Evolutionary conservation across 2,888 invertebrate genomes (phyloP).

Genomic region (Blomia tropicalis): DNA sequence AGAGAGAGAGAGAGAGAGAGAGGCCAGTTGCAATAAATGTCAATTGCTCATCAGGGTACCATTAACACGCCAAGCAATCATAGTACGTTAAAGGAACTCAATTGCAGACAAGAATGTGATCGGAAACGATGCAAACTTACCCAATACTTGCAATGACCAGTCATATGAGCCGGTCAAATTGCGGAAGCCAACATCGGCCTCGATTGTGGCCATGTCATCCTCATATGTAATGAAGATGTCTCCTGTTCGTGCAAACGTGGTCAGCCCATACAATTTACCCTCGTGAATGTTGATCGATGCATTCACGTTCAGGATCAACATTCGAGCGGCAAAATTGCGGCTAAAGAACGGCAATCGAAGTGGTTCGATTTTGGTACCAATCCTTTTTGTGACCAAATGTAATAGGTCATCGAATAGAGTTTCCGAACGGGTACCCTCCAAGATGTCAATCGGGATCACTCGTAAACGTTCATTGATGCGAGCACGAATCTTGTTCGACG

Average conservation of each 20-base stretch:
- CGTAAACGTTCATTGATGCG: conserved; percentile 58
- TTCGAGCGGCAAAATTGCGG: conserved; percentile 26
- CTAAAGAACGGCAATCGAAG: conserved; percentile 44
- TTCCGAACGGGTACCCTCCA: not conserved
- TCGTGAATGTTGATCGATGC: conserved; percentile 53
- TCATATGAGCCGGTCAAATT: conserved; percentile 30
- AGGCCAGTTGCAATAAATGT: no score
- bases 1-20: not conserved
- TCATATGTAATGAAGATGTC: conserved; percentile 28
- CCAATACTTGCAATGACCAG: conserved; percentile 28
- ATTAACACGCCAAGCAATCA: no score
- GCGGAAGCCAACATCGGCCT: conserved; percentile 30
- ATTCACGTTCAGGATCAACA: conserved; percentile 27
- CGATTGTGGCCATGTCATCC: conserved; percentile 28
- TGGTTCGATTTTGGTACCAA: conserved; percentile 56
- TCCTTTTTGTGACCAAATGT: conserved; percentile 53
- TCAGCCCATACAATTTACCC: conserved; percentile 60
- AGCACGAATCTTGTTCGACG: conserved; percentile 53
- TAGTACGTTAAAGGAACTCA: no score
- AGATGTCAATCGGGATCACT: conserved; percentile 41
- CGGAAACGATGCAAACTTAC: no score
- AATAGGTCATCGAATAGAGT: conserved; percentile 51
- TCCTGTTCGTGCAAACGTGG: conserved; percentile 50
- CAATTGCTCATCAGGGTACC: no score
- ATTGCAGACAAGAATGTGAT: no score